These are phyloP conservation scores for Ramphastos sulfuratus DNA, from an alignment of 2,113 vertebrate species.

Conservation along the genomic window DNA sequence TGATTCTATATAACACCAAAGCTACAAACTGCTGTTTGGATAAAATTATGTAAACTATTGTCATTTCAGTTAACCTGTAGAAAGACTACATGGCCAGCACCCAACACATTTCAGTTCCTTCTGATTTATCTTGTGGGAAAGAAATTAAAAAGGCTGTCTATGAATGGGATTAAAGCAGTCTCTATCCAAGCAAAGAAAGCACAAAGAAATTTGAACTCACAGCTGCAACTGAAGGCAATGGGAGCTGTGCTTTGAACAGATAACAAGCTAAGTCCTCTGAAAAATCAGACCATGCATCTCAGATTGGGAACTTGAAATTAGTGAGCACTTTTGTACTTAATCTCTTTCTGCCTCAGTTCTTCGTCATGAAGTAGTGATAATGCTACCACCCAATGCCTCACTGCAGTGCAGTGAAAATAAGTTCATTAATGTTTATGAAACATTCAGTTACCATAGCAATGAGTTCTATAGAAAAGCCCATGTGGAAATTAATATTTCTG, in stretches of 20 bases:
- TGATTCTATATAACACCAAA: neutral
- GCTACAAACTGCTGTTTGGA: neutral
- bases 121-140: conserved; percentile 1
- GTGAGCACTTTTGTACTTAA: conserved; percentile 52
- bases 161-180: conserved; percentile 25
- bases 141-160: neutral
- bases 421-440: conserved; percentile 72
- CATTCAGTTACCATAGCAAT: conserved; percentile 68
- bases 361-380: conserved; percentile 53
- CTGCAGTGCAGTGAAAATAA: conserved; percentile 66
- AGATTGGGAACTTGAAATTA: conserved; percentile 58
- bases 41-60: neutral
- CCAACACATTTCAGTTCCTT: neutral
- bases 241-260: conserved; percentile 59
- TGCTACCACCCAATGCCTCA: conserved; percentile 51
- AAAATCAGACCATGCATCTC: conserved; percentile 58
- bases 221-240: conserved; percentile 42
- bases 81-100: neutral
- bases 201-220: conserved; percentile 61
- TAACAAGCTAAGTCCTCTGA: conserved; percentile 51
- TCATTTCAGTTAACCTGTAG: neutral
- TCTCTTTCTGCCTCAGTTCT: conserved; percentile 65
- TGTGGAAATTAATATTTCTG: conserved; percentile 72
- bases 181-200: conserved; percentile 4
- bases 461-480: conserved; percentile 69